Base-by-base conservation (phyloP, 2,113 vertebrate species). In the Ictalurus punctatus region DNA sequence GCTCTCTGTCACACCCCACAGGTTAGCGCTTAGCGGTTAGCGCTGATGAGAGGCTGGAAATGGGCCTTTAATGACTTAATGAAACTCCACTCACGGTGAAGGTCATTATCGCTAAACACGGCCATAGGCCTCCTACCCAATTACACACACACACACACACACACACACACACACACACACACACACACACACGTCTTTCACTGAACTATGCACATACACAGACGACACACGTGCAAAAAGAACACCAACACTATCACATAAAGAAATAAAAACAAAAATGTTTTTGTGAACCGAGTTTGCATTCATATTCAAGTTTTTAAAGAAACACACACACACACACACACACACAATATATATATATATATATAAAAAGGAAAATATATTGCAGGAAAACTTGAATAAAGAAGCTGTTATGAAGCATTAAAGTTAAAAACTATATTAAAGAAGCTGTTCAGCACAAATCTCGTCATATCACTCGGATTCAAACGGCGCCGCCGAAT, bases 31-130 rank as follows among this genome's bases (percentile, higher is more conserved):
- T 91, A 91, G 90, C 90, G 71, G 69, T 91, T 90, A 90, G 90
- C 87, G 56, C 83, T 89, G 89, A 92, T 90, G 91, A 92, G 90
- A 74, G 81, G 83, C 59, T 90, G 88, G 89, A 92, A 92, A 93
- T 93, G 91, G 88, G 85, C 89, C 92, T 92, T 92, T 92, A 92
- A 92, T 92, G 90, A 91, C 90, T 91, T 93, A 93, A 93, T 93
- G 92, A 93, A 91, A 88, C 91, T 90, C 86, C 84, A 87, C 88
- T 93, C 87, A 86, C 87, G 67, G 87, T 86, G 74, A 90, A 85
- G 89, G 86, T 91, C 92, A 93, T 92, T 92, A 91, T 91, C 92
- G 69, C 92, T 90, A 92, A 93, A 91, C 88, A 92, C 88, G 87
- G 92, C 92, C 90, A 90, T 87, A 84, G 92, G 92, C 91, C 90